phyloP scores from a whole-genome alignment of 2,113 vertebrate species.

The Electrona antarctica region DNA sequence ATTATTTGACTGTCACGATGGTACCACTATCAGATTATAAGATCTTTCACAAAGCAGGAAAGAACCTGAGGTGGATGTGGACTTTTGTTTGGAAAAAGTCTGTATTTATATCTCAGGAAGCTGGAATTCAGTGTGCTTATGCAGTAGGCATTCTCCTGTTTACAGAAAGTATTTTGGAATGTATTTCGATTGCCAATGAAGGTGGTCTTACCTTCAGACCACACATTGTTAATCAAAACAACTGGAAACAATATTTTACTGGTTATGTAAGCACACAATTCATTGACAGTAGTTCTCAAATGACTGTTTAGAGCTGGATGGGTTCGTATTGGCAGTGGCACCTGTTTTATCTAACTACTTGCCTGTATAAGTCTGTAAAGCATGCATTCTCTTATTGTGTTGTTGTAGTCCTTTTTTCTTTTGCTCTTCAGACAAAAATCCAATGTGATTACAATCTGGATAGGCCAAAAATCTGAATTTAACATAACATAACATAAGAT shows the following conservation, averaged over 20 bases:
- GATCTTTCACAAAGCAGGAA: background rate
- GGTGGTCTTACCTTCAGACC: constrained; percentile 12
- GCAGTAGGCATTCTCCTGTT: background rate
- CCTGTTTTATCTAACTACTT: constrained; percentile 5
- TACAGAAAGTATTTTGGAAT: constrained; percentile 3
- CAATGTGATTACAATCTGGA: too few species aligned
- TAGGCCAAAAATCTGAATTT: too few species aligned
- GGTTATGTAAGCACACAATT: constrained; percentile 62
- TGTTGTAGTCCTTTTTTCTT: background rate
- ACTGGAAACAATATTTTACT: constrained; percentile 29
- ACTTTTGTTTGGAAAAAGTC: constrained; percentile 9
- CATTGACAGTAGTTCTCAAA: constrained; percentile 45
- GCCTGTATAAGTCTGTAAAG: constrained; percentile 28
- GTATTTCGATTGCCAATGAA: background rate
- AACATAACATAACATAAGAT: too few species aligned
- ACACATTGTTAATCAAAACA: constrained; percentile 17
- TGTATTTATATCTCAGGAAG: constrained; percentile 9
- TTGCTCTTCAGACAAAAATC: background rate
- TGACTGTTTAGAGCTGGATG: constrained; percentile 9
- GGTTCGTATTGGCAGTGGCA: constrained; percentile 10
- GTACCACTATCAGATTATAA: too few species aligned
- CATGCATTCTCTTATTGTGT: constrained; percentile 34
- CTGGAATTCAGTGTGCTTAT: constrained; percentile 13
- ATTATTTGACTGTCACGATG: too few species aligned
- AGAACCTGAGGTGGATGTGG: background rate